Evolutionary conservation across 2,888 invertebrate species (phyloP).

Genomic region (Scaptomyza flava): DNA sequence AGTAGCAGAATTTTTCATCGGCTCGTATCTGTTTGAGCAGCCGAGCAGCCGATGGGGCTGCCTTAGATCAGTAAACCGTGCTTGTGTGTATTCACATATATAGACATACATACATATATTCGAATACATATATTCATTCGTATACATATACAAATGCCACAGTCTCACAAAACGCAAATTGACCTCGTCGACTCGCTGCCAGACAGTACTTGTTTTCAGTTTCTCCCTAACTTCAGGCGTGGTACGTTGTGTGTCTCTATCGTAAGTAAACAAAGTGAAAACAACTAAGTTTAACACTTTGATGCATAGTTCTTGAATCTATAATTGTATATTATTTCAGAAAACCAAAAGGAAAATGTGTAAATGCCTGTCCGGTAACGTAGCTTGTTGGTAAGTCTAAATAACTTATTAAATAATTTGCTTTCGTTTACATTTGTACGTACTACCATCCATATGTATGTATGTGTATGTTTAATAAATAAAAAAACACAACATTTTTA

Average conservation of each 20-base stretch:
- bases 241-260: constrained; percentile 38
- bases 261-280: background rate
- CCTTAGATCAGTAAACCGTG: constrained; percentile 23
- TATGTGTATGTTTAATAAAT: background rate
- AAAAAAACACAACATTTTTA: too few relatives aligned
- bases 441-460: too few relatives aligned
- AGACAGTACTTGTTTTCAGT: constrained; percentile 41
- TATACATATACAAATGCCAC: background rate
- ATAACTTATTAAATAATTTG: constrained; percentile 6
- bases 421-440: too few relatives aligned
- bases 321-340: constrained; percentile 23
- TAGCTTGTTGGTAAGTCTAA: constrained; percentile 78
- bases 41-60: background rate
- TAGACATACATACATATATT: background rate
- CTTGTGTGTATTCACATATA: background rate
- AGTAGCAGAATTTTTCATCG: background rate
- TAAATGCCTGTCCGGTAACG: constrained; percentile 78
- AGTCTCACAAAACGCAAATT: constrained; percentile 22
- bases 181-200: constrained; percentile 27
- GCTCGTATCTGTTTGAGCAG: background rate
- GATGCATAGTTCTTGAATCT: background rate
- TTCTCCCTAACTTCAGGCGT: constrained; percentile 49
- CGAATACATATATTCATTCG: background rate
- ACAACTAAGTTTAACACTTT: background rate
- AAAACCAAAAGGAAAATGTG: constrained; percentile 65